These are phyloP conservation scores for Oophaga sylvatica DNA, from an alignment of 2,797 vertebrate genomes.

Conservation along the genomic window DNA sequence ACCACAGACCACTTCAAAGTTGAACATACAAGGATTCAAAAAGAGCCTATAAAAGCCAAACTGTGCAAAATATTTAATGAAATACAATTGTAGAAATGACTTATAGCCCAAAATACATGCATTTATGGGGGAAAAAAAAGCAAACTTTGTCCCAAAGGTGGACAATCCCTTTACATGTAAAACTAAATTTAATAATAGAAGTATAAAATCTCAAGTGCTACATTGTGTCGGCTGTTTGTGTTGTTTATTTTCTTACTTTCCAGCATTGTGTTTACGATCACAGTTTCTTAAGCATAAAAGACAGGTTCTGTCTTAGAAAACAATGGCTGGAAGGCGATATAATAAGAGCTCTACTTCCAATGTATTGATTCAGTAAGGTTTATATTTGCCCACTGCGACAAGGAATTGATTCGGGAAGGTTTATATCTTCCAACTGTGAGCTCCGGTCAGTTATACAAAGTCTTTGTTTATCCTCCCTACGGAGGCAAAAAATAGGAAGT, in stretches of 20 bases:
- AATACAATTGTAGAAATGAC: too few relatives aligned
- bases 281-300: conserved; percentile 16
- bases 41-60: too few relatives aligned
- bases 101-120: too few relatives aligned
- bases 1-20: too few relatives aligned
- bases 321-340: conserved; percentile 36
- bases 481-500: conserved; percentile 56
- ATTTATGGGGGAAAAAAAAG: too few relatives aligned
- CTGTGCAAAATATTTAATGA: too few relatives aligned
- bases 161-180: background rate
- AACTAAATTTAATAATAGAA: background rate
- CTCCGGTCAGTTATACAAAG: conserved; percentile 48
- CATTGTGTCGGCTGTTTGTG: background rate
- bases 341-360: conserved; percentile 58
- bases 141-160: too few relatives aligned
- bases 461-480: conserved; percentile 61
- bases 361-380: conserved; percentile 58
- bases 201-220: background rate
- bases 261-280: conserved; percentile 10
- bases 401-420: conserved; percentile 58
- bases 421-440: conserved; percentile 55
- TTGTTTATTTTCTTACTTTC: conserved; percentile 11
- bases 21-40: too few relatives aligned
- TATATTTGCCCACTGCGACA: conserved; percentile 58
- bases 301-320: conserved; percentile 35